Base-by-base conservation (phyloP, 2,888 invertebrate genomes). In the Trachelus stipa region DNA sequence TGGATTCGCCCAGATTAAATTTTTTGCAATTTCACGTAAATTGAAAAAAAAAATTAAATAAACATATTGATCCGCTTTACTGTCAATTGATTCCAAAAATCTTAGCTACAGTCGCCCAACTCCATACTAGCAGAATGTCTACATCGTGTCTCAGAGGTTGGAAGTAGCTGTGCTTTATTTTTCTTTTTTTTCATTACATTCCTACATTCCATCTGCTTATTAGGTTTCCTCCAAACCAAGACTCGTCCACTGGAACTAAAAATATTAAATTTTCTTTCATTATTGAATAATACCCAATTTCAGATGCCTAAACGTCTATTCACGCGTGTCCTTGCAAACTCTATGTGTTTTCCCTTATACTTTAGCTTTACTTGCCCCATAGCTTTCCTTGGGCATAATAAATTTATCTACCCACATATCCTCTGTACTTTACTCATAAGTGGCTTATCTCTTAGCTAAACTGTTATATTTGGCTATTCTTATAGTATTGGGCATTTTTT, bases 211-310 rank as follows among this genome's bases (percentile, higher is more conserved):
- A 37, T 37, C 37, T 37, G 37, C 37, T 37, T 15, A 37, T 37
- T 37, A 37, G 90, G 12, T 23, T 69, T 2, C 31, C 23, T 69
- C 30, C 30, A 69, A 4, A 69, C 30, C 69, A 9, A 11, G 11
- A 30, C 1, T 69, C 15, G 30, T 12, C 1, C 30, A 9, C n/a
- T 92, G 69, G 92, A 94, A 85, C 94, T 87, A 91, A 94, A 83
- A 94, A 93, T 80, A 95, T 95, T 86, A 30, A 69, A 78, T 71
- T 77, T 76, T 30, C 35, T 12, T 33, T 77, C 76, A 15, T 78
- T 76, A 12, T 34, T 69, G 69, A 76, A 78, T 30, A 79, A 68
- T n/a, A 74, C 73, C 71, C 23, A 11, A 81, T 74, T 69, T 40
- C 74, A 73, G 68, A 76, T 73, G 68, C 69, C 37, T 15, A 69